Evolutionary conservation across 1,140 invertebrate genomes (phyloP), one percentile per base, ranked within the genome.

Genomic region (Eufriesea mexicana): DNA sequence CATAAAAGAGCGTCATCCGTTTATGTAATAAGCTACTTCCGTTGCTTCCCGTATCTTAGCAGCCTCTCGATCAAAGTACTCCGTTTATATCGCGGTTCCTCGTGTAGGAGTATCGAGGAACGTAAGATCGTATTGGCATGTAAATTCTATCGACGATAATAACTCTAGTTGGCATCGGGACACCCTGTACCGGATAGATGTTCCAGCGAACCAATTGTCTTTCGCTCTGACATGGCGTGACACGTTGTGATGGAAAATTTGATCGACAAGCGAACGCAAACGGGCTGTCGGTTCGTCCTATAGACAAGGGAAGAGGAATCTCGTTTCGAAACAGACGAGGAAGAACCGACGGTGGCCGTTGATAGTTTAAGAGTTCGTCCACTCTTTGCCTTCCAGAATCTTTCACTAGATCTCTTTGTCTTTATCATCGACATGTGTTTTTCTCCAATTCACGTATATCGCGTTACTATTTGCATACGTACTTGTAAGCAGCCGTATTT

Each of bases 321-420:
- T n/a, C n/a, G n/a, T n/a, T 47, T 64, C 45, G 12, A 73, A 73
- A 35, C 18, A 25, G 23, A 51, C 64, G 42, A 51, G 16, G 59
- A 67, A 28, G 45, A 57, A 77, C 54, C 84, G 78, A 49, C 55
- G 67, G 72, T 79, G 67, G 42, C n/a, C 54, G 28, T 85, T 86
- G 79, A 86, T 89, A 87, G 79, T 91, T 86, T 87, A 83, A 90
- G 77, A 87, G 76, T 91, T 89, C 85, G 86, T 90, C 89, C 90
- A 91, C 84, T 90, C 75, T 91, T 91, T 91, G 91, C 90, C 91
- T 91, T 91, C 91, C 88, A 90, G 89, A 88, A 81, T 85, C 86
- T 85, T 86, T 90, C 84, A 88, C 85, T 89, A 84, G 66, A 86
- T 88, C 86, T 86, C 84, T 87, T 76, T 89, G 74, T 67, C 83